Evolutionary conservation across 2,888 invertebrate genomes (phyloP), one percentile per base, ranked within the genome.

Genomic region (Clunio marinus): DNA sequence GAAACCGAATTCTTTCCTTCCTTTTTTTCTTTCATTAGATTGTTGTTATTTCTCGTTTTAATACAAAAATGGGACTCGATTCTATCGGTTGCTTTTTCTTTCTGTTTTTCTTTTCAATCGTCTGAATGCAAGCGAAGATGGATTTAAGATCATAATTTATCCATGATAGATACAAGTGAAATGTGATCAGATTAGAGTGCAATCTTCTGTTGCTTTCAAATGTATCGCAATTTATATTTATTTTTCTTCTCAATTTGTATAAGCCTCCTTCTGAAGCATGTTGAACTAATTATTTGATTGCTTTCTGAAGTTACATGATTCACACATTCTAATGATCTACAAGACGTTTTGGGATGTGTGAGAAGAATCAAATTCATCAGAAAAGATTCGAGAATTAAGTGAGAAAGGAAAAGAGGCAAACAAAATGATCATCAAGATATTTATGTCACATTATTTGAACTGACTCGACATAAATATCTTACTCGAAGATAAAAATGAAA

Each of bases 241-340:
- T 13, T 32, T 32, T 32, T 32, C 35, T 32, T 32, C 35, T 32
- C 13, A 8, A 32, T 32, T 32, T 8, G 7, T 32, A 13, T n/a
- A 32, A 32, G 5, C 13, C 5, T 51, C 51, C 8, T n/a, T 45
- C n/a, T 51, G 13, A 51, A 51, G 2, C 2, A 51, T 51, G 5
- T 22, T 51, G 51, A 51, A 17, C 51, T 51, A 17, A 51, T 20
- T 51, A 20, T 20, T 8, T 20, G 17, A 22, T 17, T 22, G 20
- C 51, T 17, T 7, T 51, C 22, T 22, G 2, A 17, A n/a, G n/a
- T n/a, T 22, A 51, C 17, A 22, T 51, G 17, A 20, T 17, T 20
- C 51, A 20, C 51, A 51, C 51, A 41, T 51, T 51, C 51, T 17
- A 51, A 51, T 51, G 51, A 51, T 51, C 51, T 17, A 51, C n/a